Conservation (phyloP, 1,140 invertebrate genomes). For the Aphelenchoides besseyi region DNA sequence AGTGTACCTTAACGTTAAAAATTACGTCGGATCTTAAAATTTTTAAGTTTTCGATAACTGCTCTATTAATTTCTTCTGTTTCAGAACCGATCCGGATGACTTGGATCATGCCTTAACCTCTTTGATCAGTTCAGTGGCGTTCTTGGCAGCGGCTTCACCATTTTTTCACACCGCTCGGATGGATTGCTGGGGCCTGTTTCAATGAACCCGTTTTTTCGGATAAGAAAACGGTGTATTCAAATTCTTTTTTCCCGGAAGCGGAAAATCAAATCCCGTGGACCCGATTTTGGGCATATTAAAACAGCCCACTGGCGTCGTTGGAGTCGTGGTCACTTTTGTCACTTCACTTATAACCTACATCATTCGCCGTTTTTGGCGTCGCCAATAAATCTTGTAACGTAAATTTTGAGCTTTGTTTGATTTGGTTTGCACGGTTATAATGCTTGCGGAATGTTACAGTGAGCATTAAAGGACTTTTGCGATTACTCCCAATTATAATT, state of each 20-base stretch:
- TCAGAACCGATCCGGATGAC: neutral
- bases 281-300: too few species aligned
- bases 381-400: neutral
- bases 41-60: neutral
- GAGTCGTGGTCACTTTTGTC: neutral
- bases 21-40: neutral
- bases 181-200: too few species aligned
- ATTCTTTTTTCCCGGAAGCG: too few species aligned
- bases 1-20: neutral
- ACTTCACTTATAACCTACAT: slow-evolving; percentile 1
- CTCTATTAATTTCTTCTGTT: neutral
- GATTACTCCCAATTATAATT: too few species aligned
- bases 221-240: too few species aligned
- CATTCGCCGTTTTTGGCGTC: neutral
- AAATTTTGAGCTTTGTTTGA: neutral
- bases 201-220: too few species aligned
- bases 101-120: neutral
- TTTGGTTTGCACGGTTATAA: neutral
- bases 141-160: neutral
- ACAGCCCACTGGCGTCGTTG: neutral
- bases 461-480: slow-evolving; percentile 1
- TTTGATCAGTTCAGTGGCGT: neutral
- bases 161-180: neutral
- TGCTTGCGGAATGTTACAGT: neutral
- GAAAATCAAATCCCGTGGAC: too few species aligned